phyloP scores from a whole-genome alignment of 2,797 vertebrate species.

The Lophotriccus pileatus region DNA sequence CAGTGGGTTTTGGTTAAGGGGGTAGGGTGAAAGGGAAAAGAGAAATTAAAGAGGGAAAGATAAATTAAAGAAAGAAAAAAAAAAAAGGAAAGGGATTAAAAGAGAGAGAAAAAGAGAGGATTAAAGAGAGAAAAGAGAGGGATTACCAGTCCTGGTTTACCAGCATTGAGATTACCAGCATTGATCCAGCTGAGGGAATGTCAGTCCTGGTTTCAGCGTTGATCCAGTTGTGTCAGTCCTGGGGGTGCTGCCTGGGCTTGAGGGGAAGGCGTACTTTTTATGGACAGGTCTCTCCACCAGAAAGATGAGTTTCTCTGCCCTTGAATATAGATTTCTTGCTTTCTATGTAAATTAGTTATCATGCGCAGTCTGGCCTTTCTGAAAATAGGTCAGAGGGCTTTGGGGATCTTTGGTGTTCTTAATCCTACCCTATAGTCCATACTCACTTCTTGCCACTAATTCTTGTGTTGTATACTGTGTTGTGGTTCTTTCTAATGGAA shows the following conservation, averaged over 20 bases:
- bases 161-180: background rate
- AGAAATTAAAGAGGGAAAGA: background rate
- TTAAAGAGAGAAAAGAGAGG: background rate
- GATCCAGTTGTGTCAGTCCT: background rate
- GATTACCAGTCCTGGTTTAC: background rate
- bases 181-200: background rate
- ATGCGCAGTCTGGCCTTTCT: background rate
- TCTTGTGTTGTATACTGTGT: background rate
- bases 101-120: background rate
- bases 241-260: background rate
- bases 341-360: background rate
- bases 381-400: background rate
- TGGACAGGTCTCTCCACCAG: background rate
- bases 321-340: background rate
- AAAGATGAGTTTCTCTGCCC: background rate
- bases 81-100: background rate
- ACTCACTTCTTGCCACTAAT: accelerated
- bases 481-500: background rate
- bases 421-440: background rate
- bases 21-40: background rate
- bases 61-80: background rate
- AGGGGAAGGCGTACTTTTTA: accelerated
- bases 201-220: background rate
- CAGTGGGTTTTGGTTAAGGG: background rate
- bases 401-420: background rate